Evolutionary conservation across 2,888 invertebrate species (phyloP), one percentile per base, ranked within the genome.

Genomic region (Ceratothoa steindachneri): DNA sequence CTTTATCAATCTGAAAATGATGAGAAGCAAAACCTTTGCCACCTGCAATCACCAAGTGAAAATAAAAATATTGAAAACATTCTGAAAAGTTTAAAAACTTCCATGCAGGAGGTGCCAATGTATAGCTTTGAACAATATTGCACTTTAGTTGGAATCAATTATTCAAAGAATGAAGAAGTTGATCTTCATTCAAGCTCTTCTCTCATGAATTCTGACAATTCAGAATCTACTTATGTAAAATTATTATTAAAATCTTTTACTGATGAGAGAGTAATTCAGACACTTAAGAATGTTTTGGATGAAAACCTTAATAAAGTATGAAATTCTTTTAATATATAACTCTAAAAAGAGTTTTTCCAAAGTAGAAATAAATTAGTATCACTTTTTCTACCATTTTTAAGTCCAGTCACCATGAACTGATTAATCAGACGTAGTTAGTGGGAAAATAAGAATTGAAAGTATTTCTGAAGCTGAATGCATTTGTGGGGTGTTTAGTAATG

Each of bases 181-280:
- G 29, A 41, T 41, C 5, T 15, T 9, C 7, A 41, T 41, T 41
- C 41, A 41, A 41, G 15, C 5, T 9, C 41, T 41, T n/a, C n/a
- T n/a, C n/a, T n/a, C n/a, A n/a, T n/a, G n/a, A n/a, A n/a, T n/a
- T n/a, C n/a, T n/a, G n/a, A n/a, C n/a, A 55, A 31, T 67, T 30
- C 29, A 55, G 31, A 67, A 76, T 30, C 30, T 73, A 60, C n/a
- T 3, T 12, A 22, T 60, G 24, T 24, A 24, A 73, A 73, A 55
- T 15, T 76, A 9, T 30, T 76, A 31, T 53, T 76, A 24, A 70
- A 76, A 67, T 41, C 60, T 5, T 71, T 76, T 22, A 71, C 70
- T 29, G 76, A 76, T 28, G 52, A 27, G 22, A 65, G 72, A 51
- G 75, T 75, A 7, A 55, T 75, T 5, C 31, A 67, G n/a, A 22